A percentile compares a stretch with the other conserved stretches of the same genome.
Conservation (phyloP, 1,140 invertebrate genomes). For the Copidosoma floridanum region DNA sequence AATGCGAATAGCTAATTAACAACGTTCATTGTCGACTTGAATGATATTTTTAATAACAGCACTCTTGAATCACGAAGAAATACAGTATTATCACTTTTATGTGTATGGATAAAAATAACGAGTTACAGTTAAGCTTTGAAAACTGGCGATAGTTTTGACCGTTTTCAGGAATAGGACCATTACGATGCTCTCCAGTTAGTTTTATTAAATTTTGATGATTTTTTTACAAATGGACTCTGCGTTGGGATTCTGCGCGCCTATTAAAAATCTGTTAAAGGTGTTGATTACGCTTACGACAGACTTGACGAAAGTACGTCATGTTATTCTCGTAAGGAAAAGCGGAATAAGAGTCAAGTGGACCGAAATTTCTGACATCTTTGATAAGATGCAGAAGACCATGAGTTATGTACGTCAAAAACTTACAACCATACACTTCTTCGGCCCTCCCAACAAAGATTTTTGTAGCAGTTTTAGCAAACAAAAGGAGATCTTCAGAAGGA, state of each 20-base stretch:
- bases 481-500: no score
- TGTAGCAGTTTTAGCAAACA: background rate
- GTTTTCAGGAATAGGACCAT: background rate
- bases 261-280: conserved; percentile 28
- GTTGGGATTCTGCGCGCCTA: conserved; percentile 19
- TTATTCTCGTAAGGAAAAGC: conserved; percentile 28
- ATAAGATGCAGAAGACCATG: conserved; percentile 18
- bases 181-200: background rate
- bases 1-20: background rate
- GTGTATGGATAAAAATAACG: conserved; percentile 6
- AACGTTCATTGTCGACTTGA: background rate
- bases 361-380: conserved; percentile 20
- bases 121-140: conserved; percentile 1
- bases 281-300: conserved; percentile 25
- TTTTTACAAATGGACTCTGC: background rate
- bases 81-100: conserved; percentile 14
- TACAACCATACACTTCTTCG: conserved; percentile 11
- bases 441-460: conserved; percentile 16
- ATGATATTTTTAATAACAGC: conserved; percentile 23
- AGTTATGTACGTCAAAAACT: conserved; percentile 2
- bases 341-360: conserved; percentile 22
- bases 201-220: background rate
- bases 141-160: conserved; percentile 1
- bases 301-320: conserved; percentile 12
- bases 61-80: background rate